Evolutionary conservation across 2,888 invertebrate genomes (phyloP), one percentile per base, ranked within the genome.

Genomic region (Linnaemya tessellans): DNA sequence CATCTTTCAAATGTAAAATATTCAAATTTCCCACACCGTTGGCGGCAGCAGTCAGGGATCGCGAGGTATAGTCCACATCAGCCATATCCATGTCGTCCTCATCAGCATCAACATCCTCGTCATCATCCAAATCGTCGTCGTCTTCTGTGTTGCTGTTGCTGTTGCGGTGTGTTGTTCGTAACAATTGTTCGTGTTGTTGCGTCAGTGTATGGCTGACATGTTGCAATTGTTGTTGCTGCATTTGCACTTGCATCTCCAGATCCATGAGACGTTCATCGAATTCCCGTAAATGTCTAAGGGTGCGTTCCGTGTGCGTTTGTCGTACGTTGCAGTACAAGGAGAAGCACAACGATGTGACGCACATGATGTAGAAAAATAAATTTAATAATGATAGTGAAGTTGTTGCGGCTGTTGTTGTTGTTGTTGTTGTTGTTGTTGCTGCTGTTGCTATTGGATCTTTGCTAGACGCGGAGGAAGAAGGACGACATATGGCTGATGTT

Each of bases 331-430:
- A 90, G 83, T 93, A 93, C 43, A 93, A 87, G 4, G 93, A 91
- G 79, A 93, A 91, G 80, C 90, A 92, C 89, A 93, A 89, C 78
- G 92, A 91, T 88, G 90, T 90, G 87, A 92, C 89, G 89, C 92
- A 92, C 87, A 93, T 89, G 88, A 92, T 89, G 88, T 92, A 93
- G 88, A 92, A 89, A 87, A 91, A 89, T 83, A 92, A 88, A 88
- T 92, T 92, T 88, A 92, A 88, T 88, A 92, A 88, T 1, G 84
- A 84, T 35, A 84, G 13, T 86, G 92, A 90, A 87, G 90, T 88
- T 64, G 87, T 87, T 62, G 82, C 51, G 64, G 70, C 35, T 84
- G 88, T 38, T 86, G 54, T 25, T 46, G 88, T 78, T 87, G 87
- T 43, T 70, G 71, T 41, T 54, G n/a, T n/a, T n/a, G n/a, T n/a